phyloP scores from a whole-genome alignment of 92 coral and sea anemone genomes.

The Epizoanthus rinbou region DNA sequence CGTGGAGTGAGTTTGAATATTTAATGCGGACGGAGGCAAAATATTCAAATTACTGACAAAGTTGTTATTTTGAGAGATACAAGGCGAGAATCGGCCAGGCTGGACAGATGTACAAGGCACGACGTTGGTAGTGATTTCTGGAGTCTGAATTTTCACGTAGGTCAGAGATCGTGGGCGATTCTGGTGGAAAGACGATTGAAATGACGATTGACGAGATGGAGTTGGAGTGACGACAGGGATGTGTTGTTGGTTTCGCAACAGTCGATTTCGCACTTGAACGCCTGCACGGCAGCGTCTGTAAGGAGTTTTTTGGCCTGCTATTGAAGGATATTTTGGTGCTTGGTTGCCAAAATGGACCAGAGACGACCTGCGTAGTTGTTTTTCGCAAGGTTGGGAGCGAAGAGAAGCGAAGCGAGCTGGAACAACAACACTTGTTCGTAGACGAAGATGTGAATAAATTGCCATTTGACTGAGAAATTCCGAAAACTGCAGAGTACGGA shows the following conservation, averaged over 20 bases:
- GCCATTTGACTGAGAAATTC: conserved; percentile 22
- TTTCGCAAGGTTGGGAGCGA: conserved; percentile 22
- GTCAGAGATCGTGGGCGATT: conserved; percentile 23
- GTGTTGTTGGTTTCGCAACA: conserved; percentile 24
- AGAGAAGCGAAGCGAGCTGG: conserved; percentile 33
- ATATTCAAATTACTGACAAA: conserved; percentile 27
- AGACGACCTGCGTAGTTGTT: conserved; percentile 10
- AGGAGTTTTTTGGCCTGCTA: conserved; percentile 15
- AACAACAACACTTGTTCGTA: conserved; percentile 15
- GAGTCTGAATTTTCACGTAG: conserved; percentile 29
- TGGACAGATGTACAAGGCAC: conserved; percentile 28
- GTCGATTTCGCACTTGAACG: conserved; percentile 10
- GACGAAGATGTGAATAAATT: conserved; percentile 25
- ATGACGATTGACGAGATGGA: conserved; percentile 18
- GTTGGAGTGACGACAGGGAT: conserved; percentile 12
- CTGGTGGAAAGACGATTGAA: conserved; percentile 10
- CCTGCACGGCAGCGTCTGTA: conserved; percentile 24
- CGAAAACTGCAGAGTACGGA: conserved; percentile 17
- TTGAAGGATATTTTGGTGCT: conserved; percentile 11
- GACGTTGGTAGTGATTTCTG: conserved; percentile 22
- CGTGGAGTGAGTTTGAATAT: conserved; percentile 7
- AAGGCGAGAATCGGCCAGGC: conserved; percentile 22
- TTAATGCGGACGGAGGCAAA: background rate
- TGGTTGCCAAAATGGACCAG: conserved; percentile 16
- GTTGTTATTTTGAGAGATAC: conserved; percentile 15